A percentile compares a stretch with the other conserved stretches of the same genome.
Conservation (phyloP, 2,888 invertebrate species). For the Lepidochitona cinerea region DNA sequence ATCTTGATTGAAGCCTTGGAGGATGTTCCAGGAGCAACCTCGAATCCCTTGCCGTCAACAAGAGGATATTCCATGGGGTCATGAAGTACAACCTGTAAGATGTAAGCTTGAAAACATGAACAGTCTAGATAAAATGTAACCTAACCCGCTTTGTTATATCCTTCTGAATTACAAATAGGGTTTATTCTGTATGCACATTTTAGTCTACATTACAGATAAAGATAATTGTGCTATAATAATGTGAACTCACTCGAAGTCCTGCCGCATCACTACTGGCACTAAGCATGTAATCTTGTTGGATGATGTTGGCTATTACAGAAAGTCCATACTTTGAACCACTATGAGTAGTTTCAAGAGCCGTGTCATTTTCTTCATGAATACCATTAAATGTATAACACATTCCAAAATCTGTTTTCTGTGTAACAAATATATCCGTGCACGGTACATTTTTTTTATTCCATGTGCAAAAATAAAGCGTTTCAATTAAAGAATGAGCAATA, state of each 20-base stretch:
- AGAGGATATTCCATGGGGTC: background rate
- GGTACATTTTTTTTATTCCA: background rate
- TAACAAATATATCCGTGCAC: background rate
- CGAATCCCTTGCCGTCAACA: background rate
- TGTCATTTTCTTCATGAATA: background rate
- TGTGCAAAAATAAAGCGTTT: background rate
- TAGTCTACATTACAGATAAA: too few relatives aligned
- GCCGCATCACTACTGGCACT: background rate
- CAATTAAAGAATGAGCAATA: background rate
- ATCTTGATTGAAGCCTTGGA: background rate
- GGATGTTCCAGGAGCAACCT: background rate
- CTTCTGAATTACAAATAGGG: too few relatives aligned
- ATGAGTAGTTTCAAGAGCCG: background rate
- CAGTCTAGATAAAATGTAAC: too few relatives aligned
- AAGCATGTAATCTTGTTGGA: background rate
- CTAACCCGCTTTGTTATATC: too few relatives aligned
- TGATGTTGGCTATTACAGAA: background rate
- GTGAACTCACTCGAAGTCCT: slow-evolving; percentile 4
- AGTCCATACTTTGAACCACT: background rate
- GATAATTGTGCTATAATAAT: too few relatives aligned
- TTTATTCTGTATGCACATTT: too few relatives aligned
- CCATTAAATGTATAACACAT: background rate
- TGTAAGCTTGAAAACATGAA: too few relatives aligned
- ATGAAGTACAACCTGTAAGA: background rate
- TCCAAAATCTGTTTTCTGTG: background rate